Conservation (phyloP, 2,888 invertebrate genomes). For the Drosophila neoperkinsi region DNA sequence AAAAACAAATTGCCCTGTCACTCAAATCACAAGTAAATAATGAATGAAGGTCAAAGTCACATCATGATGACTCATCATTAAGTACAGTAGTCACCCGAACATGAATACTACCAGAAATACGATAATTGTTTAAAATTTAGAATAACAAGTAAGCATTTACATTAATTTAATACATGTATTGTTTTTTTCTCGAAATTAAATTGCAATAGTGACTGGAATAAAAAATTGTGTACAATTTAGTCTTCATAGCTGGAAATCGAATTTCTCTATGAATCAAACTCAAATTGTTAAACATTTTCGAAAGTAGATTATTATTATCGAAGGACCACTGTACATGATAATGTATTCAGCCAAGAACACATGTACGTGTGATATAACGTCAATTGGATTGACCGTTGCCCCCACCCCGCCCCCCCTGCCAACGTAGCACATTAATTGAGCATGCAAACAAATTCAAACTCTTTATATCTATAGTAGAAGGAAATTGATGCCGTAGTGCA, state of each 20-base stretch:
- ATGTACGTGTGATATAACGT: conserved; percentile 17
- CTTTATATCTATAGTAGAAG: background rate
- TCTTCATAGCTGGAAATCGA: background rate
- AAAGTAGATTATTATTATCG: background rate
- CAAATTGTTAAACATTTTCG: background rate
- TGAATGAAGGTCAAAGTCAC: conserved; percentile 45
- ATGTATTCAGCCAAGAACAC: background rate
- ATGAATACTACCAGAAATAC: too few species aligned
- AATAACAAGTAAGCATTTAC: background rate
- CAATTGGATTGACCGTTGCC: conserved; percentile 27
- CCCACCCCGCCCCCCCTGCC: background rate
- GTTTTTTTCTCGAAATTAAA: background rate
- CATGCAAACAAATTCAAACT: conserved; percentile 27
- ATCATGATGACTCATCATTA: conserved; percentile 39
- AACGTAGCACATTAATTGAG: conserved; percentile 1
- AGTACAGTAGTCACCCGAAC: conserved; percentile 7
- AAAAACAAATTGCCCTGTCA: conserved; percentile 13
- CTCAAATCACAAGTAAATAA: conserved; percentile 16
- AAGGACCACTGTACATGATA: conserved; percentile 5
- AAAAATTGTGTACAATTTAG: background rate
- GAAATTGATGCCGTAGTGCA: conserved; percentile 5
- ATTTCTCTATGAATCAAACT: background rate
- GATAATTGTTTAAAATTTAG: background rate
- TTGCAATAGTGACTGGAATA: background rate
- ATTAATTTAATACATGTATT: background rate